Conservation (phyloP, 2,797 vertebrate species). For the Hypotaenidia okinawae region DNA sequence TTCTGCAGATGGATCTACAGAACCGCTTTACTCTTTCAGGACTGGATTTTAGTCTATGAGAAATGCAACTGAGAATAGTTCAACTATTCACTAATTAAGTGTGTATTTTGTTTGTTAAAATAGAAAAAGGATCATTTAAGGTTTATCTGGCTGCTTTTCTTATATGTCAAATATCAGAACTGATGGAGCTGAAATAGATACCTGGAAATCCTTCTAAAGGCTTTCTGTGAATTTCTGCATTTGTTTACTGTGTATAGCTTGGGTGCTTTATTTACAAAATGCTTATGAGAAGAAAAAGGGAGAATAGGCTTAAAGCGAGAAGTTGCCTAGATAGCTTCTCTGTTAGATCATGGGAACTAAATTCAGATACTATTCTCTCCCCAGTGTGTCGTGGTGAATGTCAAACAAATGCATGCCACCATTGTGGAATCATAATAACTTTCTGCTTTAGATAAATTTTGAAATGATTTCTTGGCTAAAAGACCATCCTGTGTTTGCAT, state of each 20-base stretch:
- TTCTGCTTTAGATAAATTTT: conserved; percentile 59
- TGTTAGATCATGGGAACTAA: conserved; percentile 61
- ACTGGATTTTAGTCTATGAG: not conserved
- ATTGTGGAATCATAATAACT: conserved; percentile 60
- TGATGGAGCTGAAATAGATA: not conserved
- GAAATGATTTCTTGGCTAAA: conserved; percentile 51
- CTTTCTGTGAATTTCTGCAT: not conserved
- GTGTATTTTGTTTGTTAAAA: not conserved
- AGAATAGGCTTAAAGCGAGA: not conserved
- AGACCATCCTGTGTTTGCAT: conserved; percentile 29
- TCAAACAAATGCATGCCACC: conserved; percentile 60
- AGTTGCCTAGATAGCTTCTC: conserved; percentile 40
- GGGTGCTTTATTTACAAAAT: not conserved
- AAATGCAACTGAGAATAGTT: not conserved
- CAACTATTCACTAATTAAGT: not conserved
- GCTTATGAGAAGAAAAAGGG: not conserved
- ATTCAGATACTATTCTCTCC: conserved; percentile 39
- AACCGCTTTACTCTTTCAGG: not conserved
- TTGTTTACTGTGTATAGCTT: not conserved
- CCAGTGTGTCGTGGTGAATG: not conserved
- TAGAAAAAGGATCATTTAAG: not conserved
- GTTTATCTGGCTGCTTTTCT: not conserved
- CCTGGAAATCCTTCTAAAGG: not conserved
- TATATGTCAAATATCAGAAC: not conserved
- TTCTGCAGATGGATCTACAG: not conserved